Conservation (phyloP, 2,113 vertebrate species). For the Centropus bengalensis region DNA sequence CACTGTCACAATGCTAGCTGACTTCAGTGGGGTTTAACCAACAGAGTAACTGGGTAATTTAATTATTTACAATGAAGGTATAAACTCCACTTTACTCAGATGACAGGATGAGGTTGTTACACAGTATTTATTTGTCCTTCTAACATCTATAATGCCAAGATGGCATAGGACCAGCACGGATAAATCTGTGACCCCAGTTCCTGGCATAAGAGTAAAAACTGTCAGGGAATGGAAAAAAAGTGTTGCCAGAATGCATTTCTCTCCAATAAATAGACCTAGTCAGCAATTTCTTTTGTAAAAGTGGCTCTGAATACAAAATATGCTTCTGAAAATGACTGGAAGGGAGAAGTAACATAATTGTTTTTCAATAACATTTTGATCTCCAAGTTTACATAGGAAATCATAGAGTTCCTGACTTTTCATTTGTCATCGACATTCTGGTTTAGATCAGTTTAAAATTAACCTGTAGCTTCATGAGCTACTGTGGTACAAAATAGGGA, state of each 20-base stretch:
- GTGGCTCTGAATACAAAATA: background rate
- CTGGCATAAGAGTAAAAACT: background rate
- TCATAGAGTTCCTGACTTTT: background rate
- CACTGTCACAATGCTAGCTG: background rate
- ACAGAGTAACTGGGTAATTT: background rate
- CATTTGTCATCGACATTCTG: background rate
- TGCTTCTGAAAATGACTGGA: background rate
- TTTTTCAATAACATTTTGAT: background rate
- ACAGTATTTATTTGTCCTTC: conserved; percentile 1
- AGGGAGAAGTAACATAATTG: background rate
- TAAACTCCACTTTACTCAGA: background rate
- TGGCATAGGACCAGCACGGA: background rate
- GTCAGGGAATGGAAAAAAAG: background rate
- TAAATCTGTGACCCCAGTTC: background rate
- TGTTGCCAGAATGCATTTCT: background rate
- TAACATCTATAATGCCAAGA: background rate
- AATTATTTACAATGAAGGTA: background rate
- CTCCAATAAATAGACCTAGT: background rate
- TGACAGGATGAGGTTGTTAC: background rate
- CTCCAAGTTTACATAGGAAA: background rate
- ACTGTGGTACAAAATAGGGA: background rate
- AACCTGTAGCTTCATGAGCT: background rate
- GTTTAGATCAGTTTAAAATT: background rate
- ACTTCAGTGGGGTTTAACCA: background rate
- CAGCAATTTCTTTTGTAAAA: background rate